A percentile compares a stretch with the other conserved stretches of the same genome.
phyloP scores from a whole-genome alignment of 2,888 invertebrate genomes.

The Dynastes grantii region DNA sequence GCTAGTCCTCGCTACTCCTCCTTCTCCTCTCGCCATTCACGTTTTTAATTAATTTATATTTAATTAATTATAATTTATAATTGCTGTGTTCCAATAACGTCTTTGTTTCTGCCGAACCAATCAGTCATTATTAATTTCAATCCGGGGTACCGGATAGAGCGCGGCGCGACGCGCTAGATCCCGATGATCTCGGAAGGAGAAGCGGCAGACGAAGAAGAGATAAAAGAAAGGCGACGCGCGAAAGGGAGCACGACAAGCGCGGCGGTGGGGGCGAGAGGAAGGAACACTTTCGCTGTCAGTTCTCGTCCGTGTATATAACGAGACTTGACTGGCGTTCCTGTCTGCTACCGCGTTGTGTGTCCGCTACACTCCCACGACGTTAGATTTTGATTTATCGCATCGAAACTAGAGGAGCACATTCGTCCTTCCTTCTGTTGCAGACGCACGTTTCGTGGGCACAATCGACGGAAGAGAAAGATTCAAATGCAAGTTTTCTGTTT shows the following conservation, averaged over 20 bases:
- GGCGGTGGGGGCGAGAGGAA: background rate
- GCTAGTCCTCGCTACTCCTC: background rate
- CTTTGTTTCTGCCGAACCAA: slow-evolving; percentile 45
- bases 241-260: background rate
- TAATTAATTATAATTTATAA: slow-evolving; percentile 47
- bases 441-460: slow-evolving; percentile 7
- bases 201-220: slow-evolving; percentile 32
- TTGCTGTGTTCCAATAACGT: slow-evolving; percentile 46
- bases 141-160: slow-evolving; percentile 26
- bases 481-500: slow-evolving; percentile 44
- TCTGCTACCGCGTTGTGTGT: slow-evolving; percentile 25
- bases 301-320: slow-evolving; percentile 41
- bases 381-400: slow-evolving; percentile 47
- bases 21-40: background rate
- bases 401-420: slow-evolving; percentile 23
- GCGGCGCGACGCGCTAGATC: slow-evolving; percentile 22
- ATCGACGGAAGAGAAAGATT: slow-evolving; percentile 9
- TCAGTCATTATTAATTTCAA: slow-evolving; percentile 47
- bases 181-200: slow-evolving; percentile 43
- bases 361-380: slow-evolving; percentile 13
- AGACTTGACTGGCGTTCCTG: slow-evolving; percentile 41
- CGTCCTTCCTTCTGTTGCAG: slow-evolving; percentile 43
- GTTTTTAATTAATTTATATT: slow-evolving; percentile 46
- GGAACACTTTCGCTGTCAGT: slow-evolving; percentile 45
- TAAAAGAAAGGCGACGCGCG: slow-evolving; percentile 20